Evolutionary conservation across 1,140 invertebrate species (phyloP).

Genomic region (Parasteatoda tepidariorum): DNA sequence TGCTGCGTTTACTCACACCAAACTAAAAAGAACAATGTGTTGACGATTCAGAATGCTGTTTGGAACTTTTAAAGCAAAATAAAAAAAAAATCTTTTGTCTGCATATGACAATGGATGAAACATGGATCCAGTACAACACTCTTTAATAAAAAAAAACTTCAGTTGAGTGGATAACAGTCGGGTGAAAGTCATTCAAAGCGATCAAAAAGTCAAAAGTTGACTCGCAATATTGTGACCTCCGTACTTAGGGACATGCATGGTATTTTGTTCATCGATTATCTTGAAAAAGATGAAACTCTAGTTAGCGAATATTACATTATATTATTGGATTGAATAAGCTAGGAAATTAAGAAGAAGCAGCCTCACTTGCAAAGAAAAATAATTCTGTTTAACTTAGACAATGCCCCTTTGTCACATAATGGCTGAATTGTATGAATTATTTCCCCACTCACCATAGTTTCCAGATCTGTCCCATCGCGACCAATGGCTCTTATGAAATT

Average conservation of each 20-base stretch:
- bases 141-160: too few species aligned
- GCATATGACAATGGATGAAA: slow-evolving; percentile 1
- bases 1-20: background rate
- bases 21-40: background rate
- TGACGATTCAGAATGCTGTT: slow-evolving; percentile 2
- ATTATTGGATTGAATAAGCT: too few species aligned
- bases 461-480: slow-evolving; percentile 64
- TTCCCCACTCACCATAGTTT: slow-evolving; percentile 58
- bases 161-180: too few species aligned
- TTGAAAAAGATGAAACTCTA: background rate
- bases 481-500: too few species aligned
- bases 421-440: too few species aligned
- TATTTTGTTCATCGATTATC: background rate
- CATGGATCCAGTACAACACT: background rate
- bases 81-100: slow-evolving; percentile 1
- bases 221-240: background rate
- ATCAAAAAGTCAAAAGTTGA: slow-evolving; percentile 6
- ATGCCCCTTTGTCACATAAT: too few species aligned
- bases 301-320: too few species aligned
- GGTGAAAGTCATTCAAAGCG: background rate
- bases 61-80: slow-evolving; percentile 14
- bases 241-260: background rate
- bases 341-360: too few species aligned
- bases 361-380: too few species aligned
- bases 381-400: too few species aligned